phyloP scores from a whole-genome alignment of 2,113 vertebrate species.

The Calyptommatus sinebrachiatus region DNA sequence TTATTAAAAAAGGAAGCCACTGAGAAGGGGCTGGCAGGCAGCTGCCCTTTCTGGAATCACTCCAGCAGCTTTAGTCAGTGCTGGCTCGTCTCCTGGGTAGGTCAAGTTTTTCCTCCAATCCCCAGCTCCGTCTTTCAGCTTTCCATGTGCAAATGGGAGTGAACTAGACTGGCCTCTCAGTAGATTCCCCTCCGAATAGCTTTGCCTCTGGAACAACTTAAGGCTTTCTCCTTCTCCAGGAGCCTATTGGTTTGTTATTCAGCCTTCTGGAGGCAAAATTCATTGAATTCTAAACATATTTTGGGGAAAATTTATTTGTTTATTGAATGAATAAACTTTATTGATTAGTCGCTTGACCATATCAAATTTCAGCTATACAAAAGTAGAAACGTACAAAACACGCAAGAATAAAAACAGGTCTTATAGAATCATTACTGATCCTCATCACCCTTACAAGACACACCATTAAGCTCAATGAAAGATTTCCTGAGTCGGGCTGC shows the following conservation, averaged over 20 bases:
- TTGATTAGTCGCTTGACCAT: no score
- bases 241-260: conserved; percentile 20
- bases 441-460: no score
- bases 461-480: no score
- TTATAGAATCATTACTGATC: no score
- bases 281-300: neutral
- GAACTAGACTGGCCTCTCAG: neutral
- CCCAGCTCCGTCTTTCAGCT: conserved; percentile 38
- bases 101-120: neutral
- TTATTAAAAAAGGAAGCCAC: conserved; percentile 25
- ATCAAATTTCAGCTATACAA: no score
- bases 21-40: conserved; percentile 44
- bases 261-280: neutral
- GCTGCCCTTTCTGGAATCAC: conserved; percentile 41
- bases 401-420: no score
- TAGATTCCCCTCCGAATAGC: no score
- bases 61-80: conserved; percentile 24
- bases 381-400: no score
- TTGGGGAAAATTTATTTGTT: fast-evolving
- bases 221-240: conserved; percentile 53
- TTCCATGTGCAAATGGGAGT: neutral
- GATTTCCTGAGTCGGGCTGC: no score
- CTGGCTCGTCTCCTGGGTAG: conserved; percentile 11
- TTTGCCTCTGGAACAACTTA: neutral
- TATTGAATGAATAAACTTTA: no score